phyloP scores from a whole-genome alignment of 1,140 invertebrate genomes.

The Mizuhopecten yessoensis region DNA sequence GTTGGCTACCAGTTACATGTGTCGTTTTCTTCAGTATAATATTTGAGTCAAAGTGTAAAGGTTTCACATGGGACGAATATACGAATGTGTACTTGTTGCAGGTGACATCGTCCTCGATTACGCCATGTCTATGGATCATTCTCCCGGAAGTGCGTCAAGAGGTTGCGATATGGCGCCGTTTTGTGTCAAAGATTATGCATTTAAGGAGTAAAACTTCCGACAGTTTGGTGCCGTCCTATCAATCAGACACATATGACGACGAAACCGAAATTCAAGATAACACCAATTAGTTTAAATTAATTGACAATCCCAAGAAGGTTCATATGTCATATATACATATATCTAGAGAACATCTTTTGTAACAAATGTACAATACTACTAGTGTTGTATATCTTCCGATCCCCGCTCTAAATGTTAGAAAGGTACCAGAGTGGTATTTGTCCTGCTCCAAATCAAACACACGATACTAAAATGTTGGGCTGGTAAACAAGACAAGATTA shows the following conservation, averaged over 20 bases:
- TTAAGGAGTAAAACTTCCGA: neutral
- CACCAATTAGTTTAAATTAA: neutral
- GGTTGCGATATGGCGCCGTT: neutral
- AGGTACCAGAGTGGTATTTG: too few species aligned
- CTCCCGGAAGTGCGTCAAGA: neutral
- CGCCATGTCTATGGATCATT: neutral
- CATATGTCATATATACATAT: too few species aligned
- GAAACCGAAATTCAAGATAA: slow-evolving; percentile 27
- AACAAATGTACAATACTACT: too few species aligned
- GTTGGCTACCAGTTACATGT: neutral
- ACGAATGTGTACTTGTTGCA: neutral
- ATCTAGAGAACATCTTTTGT: too few species aligned
- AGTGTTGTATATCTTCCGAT: too few species aligned
- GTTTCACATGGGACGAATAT: neutral
- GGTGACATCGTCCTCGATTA: neutral
- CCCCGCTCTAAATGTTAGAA: too few species aligned
- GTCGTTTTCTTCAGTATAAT: neutral
- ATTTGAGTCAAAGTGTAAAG: neutral
- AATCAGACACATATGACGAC: neutral
- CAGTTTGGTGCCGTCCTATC: neutral
- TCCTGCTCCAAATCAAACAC: too few species aligned
- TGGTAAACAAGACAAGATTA: too few species aligned
- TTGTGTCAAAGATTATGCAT: neutral
- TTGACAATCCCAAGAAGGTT: too few species aligned
- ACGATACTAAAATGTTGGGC: too few species aligned